These are phyloP conservation scores for Anorthoa munda DNA, from an alignment of 2,888 invertebrate species.

Conservation along the genomic window DNA sequence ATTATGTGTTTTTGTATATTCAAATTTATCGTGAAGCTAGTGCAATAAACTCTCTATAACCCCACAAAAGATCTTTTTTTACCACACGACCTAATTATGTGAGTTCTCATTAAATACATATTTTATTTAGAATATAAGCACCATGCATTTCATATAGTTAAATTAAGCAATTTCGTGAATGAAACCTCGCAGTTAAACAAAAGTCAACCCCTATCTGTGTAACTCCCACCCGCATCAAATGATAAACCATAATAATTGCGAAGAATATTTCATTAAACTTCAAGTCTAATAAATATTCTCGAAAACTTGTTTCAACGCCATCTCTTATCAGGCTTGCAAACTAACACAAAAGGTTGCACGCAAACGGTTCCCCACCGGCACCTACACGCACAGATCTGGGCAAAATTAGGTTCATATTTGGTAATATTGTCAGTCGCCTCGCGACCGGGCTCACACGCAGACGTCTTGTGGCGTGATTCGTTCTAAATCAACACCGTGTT, in stretches of 20 bases:
- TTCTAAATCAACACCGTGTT: constrained; percentile 62
- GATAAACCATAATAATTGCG: constrained; percentile 7
- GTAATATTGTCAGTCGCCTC: constrained; percentile 81
- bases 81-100: not conserved
- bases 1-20: not conserved
- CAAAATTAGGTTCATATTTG: constrained; percentile 84
- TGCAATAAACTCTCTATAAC: not conserved
- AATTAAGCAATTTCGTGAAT: not conserved
- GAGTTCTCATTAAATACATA: not conserved
- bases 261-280: constrained; percentile 31
- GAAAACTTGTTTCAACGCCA: constrained; percentile 67
- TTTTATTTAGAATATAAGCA: not conserved
- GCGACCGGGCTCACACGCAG: constrained; percentile 69
- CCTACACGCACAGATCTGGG: constrained; percentile 74
- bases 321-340: constrained; percentile 67
- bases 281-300: constrained; percentile 16
- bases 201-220: not conserved
- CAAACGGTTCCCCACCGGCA: constrained; percentile 70
- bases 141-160: not conserved
- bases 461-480: constrained; percentile 57
- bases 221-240: constrained; percentile 4
- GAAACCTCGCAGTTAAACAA: not conserved
- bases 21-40: not conserved
- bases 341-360: constrained; percentile 70
- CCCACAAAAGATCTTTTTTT: not conserved